Percentiles rank a stretch among this genome's conserved stretches.
Evolutionary conservation across 2,888 invertebrate genomes (phyloP).

Genomic region (Lithosia quadra): DNA sequence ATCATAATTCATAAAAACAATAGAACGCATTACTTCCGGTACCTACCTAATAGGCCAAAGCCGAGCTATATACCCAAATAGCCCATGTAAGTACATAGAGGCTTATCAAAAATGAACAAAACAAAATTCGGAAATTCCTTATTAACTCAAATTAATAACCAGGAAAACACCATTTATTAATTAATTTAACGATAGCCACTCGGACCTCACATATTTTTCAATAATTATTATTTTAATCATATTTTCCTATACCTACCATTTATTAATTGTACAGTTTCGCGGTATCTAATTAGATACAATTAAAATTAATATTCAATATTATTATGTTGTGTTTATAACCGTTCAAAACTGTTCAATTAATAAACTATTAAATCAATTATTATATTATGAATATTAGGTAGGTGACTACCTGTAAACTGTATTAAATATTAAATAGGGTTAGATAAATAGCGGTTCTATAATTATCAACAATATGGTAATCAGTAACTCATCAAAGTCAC

Average conservation of each 20-base stretch:
- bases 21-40: not conserved
- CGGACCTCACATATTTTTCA: constrained; percentile 41
- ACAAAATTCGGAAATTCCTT: constrained; percentile 52
- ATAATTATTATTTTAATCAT: constrained; percentile 49
- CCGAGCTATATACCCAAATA: not conserved
- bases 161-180: constrained; percentile 54
- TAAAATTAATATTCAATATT: constrained; percentile 13
- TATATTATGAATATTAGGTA: no score
- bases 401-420: not conserved
- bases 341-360: not conserved
- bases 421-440: not conserved
- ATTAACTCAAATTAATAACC: constrained; percentile 31
- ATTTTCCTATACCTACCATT: constrained; percentile 48
- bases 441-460: not conserved
- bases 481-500: no score
- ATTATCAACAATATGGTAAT: no score
- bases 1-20: not conserved
- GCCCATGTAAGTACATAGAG: not conserved
- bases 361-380: not conserved
- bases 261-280: constrained; percentile 41
- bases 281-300: constrained; percentile 35
- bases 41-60: not conserved
- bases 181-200: constrained; percentile 39
- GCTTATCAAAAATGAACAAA: constrained; percentile 23
- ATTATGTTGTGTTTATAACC: not conserved